A percentile compares a stretch with the other conserved stretches of the same genome.
phyloP scores from a whole-genome alignment of 2,888 invertebrate genomes.

The Tetropium fuscum region DNA sequence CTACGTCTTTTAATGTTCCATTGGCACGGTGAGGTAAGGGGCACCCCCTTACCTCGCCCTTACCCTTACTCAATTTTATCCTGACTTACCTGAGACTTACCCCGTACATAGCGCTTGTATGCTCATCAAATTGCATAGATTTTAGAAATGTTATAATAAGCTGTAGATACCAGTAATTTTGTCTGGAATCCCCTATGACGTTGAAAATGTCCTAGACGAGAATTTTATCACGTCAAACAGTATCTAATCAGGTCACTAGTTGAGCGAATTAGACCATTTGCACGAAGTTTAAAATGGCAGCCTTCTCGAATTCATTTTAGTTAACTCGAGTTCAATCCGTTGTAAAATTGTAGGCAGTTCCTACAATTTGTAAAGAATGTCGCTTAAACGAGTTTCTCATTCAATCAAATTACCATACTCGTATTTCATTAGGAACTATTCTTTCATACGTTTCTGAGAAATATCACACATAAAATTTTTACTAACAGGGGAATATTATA shows the following conservation, averaged over 20 bases:
- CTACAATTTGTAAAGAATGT: slow-evolving; percentile 14
- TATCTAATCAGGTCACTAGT: slow-evolving; percentile 18
- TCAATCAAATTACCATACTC: slow-evolving; percentile 11
- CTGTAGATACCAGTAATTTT: background rate
- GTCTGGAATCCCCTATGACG: background rate
- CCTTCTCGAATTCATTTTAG: slow-evolving; percentile 11
- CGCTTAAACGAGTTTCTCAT: slow-evolving; percentile 12
- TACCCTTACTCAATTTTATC: no score
- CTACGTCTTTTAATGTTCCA: no score
- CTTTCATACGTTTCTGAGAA: background rate
- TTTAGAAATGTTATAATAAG: background rate
- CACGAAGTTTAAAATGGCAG: slow-evolving; percentile 7
- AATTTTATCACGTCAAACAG: slow-evolving; percentile 11
- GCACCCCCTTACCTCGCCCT: no score
- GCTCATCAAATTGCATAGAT: no score
- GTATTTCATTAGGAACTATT: slow-evolving; percentile 7
- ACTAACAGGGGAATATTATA: no score
- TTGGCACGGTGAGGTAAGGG: no score
- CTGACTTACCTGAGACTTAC: no score
- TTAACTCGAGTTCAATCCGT: background rate
- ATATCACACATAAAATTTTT: background rate
- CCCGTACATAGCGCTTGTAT: no score
- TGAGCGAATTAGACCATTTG: slow-evolving; percentile 11
- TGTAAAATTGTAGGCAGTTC: slow-evolving; percentile 9
- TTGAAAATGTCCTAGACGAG: slow-evolving; percentile 5